phyloP scores from a whole-genome alignment of 2,797 vertebrate species.

The Sebastes kiyomatsui region DNA sequence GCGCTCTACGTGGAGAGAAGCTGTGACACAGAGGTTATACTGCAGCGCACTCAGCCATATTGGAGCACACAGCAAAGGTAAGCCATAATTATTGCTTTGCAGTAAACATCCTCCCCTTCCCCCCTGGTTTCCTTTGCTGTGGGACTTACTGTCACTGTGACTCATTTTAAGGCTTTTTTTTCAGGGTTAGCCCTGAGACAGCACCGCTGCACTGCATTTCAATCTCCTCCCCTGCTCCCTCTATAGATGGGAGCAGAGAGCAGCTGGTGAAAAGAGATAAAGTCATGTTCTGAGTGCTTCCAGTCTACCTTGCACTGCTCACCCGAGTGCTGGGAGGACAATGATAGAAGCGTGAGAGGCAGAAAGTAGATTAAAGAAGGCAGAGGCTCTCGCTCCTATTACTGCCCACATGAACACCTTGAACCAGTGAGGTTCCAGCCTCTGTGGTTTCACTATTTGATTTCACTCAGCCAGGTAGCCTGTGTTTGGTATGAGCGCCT shows the following conservation, averaged over 20 bases:
- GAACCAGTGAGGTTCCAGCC: constrained; percentile 24
- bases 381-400: constrained; percentile 67
- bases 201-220: constrained; percentile 68
- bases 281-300: constrained; percentile 77
- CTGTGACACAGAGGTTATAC: constrained; percentile 34
- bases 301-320: constrained; percentile 79
- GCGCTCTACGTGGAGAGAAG: background rate
- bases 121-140: constrained; percentile 14
- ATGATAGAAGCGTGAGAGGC: constrained; percentile 80
- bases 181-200: constrained; percentile 35
- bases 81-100: constrained; percentile 65
- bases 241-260: constrained; percentile 81
- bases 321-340: constrained; percentile 77
- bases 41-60: constrained; percentile 25
- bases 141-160: constrained; percentile 22
- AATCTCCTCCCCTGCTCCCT: constrained; percentile 75
- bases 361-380: constrained; percentile 83
- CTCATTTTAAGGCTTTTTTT: constrained; percentile 33
- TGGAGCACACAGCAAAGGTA: constrained; percentile 52
- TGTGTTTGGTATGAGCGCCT: constrained; percentile 22
- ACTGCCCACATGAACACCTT: constrained; percentile 44
- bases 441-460: constrained; percentile 45
- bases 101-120: constrained; percentile 43
- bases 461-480: constrained; percentile 30
- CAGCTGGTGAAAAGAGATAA: constrained; percentile 90